phyloP scores from a whole-genome alignment of 1,140 invertebrate species.

The Drosophila kanapiae region DNA sequence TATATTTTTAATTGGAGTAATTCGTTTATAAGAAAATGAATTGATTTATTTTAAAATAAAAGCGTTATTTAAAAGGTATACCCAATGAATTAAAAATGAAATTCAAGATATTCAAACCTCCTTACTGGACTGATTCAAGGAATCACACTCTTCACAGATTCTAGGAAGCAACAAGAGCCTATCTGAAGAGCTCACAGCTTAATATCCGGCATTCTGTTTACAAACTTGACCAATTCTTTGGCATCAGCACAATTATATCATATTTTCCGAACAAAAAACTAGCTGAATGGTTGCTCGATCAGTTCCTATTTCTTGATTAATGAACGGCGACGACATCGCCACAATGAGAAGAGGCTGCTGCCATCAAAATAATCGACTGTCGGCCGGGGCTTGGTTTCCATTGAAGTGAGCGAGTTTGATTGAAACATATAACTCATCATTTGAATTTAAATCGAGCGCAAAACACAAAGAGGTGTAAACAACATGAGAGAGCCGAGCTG shows the following conservation, averaged over 20 bases:
- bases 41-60: no score
- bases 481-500: slow-evolving; percentile 39
- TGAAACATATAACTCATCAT: slow-evolving; percentile 64
- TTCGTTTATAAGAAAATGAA: no score
- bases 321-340: slow-evolving; percentile 53
- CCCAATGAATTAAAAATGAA: not conserved
- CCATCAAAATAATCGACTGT: slow-evolving; percentile 37
- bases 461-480: slow-evolving; percentile 48
- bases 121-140: no score
- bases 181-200: slow-evolving; percentile 5
- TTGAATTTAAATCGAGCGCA: slow-evolving; percentile 55
- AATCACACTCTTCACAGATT: slow-evolving; percentile 11
- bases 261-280: slow-evolving; percentile 41
- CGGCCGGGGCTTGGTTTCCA: slow-evolving; percentile 18
- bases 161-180: slow-evolving; percentile 9
- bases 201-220: slow-evolving; percentile 75
- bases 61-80: not conserved
- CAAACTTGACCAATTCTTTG: slow-evolving; percentile 55
- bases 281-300: slow-evolving; percentile 47
- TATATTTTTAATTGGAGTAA: no score
- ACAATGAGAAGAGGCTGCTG: slow-evolving; percentile 45
- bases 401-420: slow-evolving; percentile 56
- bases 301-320: slow-evolving; percentile 78
- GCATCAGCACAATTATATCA: slow-evolving; percentile 67
- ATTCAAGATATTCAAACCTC: not conserved